Percentiles rank a stretch among this genome's conserved stretches.
These are phyloP conservation scores for Lasiommata megera DNA, from an alignment of 2,888 invertebrate species.

Conservation along the genomic window DNA sequence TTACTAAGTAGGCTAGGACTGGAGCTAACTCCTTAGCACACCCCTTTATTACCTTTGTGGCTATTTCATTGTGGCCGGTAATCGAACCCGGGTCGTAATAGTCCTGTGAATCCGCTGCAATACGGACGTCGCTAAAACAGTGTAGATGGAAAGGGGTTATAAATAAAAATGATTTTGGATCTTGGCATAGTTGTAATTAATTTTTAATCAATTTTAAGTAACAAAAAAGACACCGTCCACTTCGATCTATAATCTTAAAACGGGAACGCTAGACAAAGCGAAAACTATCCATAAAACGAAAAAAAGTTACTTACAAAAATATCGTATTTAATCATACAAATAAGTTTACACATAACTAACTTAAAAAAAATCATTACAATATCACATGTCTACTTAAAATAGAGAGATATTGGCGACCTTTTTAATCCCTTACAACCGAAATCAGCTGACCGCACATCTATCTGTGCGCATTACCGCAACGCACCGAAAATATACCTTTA, in stretches of 20 bases:
- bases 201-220: constrained; percentile 80
- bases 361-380: constrained; percentile 76
- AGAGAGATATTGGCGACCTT: constrained; percentile 78
- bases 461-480: neutral
- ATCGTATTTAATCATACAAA: constrained; percentile 68
- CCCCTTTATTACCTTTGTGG: too few relatives aligned
- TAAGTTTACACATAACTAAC: constrained; percentile 73
- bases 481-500: too few relatives aligned
- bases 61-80: too few relatives aligned
- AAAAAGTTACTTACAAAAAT: constrained; percentile 74
- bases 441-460: neutral
- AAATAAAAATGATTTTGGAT: constrained; percentile 63
- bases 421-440: constrained; percentile 54
- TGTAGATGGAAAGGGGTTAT: constrained; percentile 15
- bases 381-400: constrained; percentile 82
- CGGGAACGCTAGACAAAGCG: constrained; percentile 74
- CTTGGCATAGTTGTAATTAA: constrained; percentile 80
- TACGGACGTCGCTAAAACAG: too few relatives aligned
- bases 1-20: too few relatives aligned
- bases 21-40: too few relatives aligned
- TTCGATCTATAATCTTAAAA: constrained; percentile 72
- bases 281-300: constrained; percentile 70
- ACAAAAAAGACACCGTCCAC: constrained; percentile 75
- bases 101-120: too few relatives aligned
- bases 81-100: too few relatives aligned